These are phyloP conservation scores for Callyntrura sp. DNA, from an alignment of 2,888 invertebrate species.

Conservation along the genomic window DNA sequence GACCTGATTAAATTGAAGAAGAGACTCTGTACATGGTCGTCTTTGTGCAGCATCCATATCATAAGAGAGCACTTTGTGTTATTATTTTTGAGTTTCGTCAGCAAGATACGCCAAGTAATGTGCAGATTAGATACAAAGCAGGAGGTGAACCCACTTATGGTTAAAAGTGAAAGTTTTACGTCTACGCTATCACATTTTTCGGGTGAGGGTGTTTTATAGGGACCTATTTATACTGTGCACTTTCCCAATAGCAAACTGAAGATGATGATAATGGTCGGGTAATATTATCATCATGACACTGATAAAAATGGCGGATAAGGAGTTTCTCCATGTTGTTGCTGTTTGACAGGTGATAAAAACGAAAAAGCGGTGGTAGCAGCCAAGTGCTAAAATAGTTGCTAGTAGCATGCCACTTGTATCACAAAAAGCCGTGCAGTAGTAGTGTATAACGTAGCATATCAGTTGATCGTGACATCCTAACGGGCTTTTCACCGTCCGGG, in stretches of 20 bases:
- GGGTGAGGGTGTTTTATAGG: no score
- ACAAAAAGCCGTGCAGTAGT: not conserved
- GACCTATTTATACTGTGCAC: no score
- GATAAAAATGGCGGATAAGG: not conserved
- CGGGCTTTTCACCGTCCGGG: no score
- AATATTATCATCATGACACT: not conserved
- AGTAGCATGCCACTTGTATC: not conserved
- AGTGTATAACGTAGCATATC: not conserved
- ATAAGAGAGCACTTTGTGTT: not conserved
- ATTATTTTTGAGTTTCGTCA: slow-evolving; percentile 5
- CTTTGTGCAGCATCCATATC: slow-evolving; percentile 7
- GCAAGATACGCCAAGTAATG: not conserved
- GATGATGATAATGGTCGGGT: not conserved
- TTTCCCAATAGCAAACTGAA: not conserved
- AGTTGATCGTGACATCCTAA: not conserved
- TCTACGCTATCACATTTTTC: no score
- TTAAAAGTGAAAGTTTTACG: slow-evolving; percentile 19
- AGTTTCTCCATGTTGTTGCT: not conserved
- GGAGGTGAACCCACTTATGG: not conserved
- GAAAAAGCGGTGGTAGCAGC: not conserved
- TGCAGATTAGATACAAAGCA: slow-evolving; percentile 18
- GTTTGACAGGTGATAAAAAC: not conserved
- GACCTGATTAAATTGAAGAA: slow-evolving; percentile 49
- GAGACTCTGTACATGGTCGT: not conserved
- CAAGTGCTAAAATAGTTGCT: not conserved